Conservation (phyloP, 2,888 invertebrate species). For the Colostygia pectinataria region DNA sequence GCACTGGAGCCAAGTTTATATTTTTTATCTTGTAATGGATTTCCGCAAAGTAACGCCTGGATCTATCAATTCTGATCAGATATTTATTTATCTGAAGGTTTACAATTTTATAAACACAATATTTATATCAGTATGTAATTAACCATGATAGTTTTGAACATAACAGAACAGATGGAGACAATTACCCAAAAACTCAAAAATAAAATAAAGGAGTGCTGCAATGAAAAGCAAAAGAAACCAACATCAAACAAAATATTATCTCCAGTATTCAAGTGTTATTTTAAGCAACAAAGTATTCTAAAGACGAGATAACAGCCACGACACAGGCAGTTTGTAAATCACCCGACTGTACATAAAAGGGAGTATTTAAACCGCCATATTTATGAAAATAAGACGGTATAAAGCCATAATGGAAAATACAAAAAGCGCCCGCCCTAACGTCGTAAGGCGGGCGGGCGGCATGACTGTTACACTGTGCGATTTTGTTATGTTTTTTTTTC, state of each 20-base stretch:
- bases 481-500: neutral
- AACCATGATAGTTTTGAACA: no score
- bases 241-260: neutral
- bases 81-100: no score
- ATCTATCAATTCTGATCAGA: no score
- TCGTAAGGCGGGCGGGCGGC: conserved; percentile 46
- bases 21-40: no score
- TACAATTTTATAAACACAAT: no score
- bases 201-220: no score
- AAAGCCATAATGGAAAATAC: conserved; percentile 79
- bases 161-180: no score
- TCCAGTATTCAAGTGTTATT: neutral
- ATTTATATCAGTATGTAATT: neutral
- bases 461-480: conserved; percentile 33
- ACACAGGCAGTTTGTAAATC: conserved; percentile 72
- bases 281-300: conserved; percentile 18
- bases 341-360: conserved; percentile 61
- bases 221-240: neutral
- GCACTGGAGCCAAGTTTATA: no score
- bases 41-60: no score
- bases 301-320: conserved; percentile 26
- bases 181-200: no score
- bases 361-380: conserved; percentile 76
- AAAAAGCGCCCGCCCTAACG: conserved; percentile 66
- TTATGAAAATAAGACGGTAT: conserved; percentile 78